A percentile compares a stretch with the other conserved stretches of the same genome.
Evolutionary conservation across 2,113 vertebrate species (phyloP).

Genomic region (Gadus macrocephalus): DNA sequence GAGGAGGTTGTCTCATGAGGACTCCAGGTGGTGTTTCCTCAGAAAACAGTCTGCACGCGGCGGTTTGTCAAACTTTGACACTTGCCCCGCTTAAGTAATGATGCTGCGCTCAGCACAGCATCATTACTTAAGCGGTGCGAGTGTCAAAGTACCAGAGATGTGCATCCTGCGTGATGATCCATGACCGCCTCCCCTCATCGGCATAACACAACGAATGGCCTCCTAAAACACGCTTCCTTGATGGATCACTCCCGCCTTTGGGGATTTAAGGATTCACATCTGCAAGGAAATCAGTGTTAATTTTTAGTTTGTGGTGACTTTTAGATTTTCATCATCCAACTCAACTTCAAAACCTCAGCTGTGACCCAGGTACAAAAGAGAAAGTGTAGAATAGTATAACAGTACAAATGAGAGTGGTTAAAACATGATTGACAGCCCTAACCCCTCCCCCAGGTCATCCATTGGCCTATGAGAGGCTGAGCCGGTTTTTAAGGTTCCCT

Average conservation of each 20-base stretch:
- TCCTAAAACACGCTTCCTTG: constrained; percentile 29
- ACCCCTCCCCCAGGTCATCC: constrained; percentile 12
- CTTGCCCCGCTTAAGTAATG: neutral
- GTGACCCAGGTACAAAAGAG: constrained; percentile 7
- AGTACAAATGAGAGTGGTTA: neutral
- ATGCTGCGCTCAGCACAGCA: constrained; percentile 8
- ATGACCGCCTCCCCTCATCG: constrained; percentile 27
- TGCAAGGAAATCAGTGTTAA: constrained; percentile 9
- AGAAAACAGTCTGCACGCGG: neutral
- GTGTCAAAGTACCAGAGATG: constrained; percentile 36
- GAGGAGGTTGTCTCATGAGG: too few species aligned
- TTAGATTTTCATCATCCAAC: neutral
- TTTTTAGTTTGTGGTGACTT: neutral
- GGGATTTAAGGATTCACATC: neutral
- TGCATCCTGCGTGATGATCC: constrained; percentile 23
- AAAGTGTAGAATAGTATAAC: neutral
- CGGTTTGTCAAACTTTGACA: constrained; percentile 15
- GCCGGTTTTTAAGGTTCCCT: constrained; percentile 6
- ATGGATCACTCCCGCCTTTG: constrained; percentile 22
- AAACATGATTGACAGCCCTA: constrained; percentile 12
- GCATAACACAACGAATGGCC: constrained; percentile 29
- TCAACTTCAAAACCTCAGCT: constrained; percentile 5
- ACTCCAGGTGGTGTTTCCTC: too few species aligned
- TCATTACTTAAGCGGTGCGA: constrained; percentile 31
- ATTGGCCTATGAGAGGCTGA: constrained; percentile 12